Evolutionary conservation across 2,113 vertebrate genomes (phyloP), one percentile per base, ranked within the genome.

Genomic region (Bucco capensis): DNA sequence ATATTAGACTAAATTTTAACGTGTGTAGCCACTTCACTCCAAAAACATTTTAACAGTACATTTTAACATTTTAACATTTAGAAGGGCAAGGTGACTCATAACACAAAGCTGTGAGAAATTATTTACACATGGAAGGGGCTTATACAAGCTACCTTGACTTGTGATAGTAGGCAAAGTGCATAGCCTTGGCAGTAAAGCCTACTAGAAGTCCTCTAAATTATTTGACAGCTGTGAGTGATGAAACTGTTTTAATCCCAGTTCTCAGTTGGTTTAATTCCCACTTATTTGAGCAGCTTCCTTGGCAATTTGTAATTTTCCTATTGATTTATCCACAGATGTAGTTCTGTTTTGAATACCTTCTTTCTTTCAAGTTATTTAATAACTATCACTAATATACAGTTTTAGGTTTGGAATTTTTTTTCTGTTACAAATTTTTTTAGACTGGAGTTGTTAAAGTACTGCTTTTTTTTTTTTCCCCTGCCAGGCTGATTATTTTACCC

Each of bases 241-340:
- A 40, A 87, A 72, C 15, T 71, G 24, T 37, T 78, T 91, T 51
- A 85, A 91, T 78, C 57, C 14, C 21, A 46, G 37, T 87, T 80
- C 51, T 28, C 12, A 12, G 31, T 56, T 56, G n/a, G 19, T 56
- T 56, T 56, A 56, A n/a, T n/a, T 56, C 53, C 53, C 35, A 65
- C 51, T 74, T 89, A 71, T 81, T 78, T 75, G 61, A 89, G 83
- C 42, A 83, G 53, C 77, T 92, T 89, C 76, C 56, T 75, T 92
- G 64, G 86, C 84, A 78, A 17, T 31, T 85, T 56, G 37, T 81
- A 60, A 66, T 86, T 78, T 92, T 89, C n/a, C 27, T 56, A 42
- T 66, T 79, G 81, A 86, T 89, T 83, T 81, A 86, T 77, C 53
- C n/a, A 72, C 53, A 78, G 51, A 91, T 85, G 67, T 81, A 92